Evolutionary conservation across 2,797 vertebrate genomes (phyloP).

Genomic region (Oryzias dopingdopingensis): DNA sequence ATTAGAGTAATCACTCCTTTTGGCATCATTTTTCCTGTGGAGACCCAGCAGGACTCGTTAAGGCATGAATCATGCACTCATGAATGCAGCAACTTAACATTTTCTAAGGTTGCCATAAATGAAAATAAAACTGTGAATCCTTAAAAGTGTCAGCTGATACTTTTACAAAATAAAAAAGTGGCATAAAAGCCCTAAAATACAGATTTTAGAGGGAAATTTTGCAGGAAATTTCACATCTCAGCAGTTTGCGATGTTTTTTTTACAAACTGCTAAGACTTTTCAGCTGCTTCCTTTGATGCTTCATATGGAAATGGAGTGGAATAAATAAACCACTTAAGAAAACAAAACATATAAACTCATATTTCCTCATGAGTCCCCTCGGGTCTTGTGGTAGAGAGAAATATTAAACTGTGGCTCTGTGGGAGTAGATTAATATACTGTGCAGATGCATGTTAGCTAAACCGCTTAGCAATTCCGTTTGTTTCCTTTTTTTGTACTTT

Average conservation of each 20-base stretch:
- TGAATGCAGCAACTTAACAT: neutral
- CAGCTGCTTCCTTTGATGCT: conserved; percentile 1
- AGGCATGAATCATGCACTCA: conserved; percentile 5
- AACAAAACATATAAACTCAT: conserved; percentile 3
- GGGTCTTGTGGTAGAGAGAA: conserved; percentile 8
- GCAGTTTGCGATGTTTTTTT: neutral
- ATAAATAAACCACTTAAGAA: conserved; percentile 5
- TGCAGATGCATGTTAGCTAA: neutral
- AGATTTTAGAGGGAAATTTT: too few species aligned
- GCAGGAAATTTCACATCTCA: too few species aligned
- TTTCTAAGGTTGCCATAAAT: neutral
- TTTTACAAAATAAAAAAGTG: neutral
- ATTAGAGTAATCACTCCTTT: conserved; percentile 32
- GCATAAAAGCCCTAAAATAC: neutral
- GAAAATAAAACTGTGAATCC: neutral
- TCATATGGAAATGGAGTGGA: conserved; percentile 1
- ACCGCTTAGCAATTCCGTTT: conserved; percentile 3
- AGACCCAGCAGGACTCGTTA: conserved; percentile 5
- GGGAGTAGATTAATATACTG: conserved; percentile 11
- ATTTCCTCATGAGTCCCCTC: neutral
- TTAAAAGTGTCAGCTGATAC: too few species aligned
- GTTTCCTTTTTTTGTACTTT: neutral
- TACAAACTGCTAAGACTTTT: neutral
- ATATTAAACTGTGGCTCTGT: conserved; percentile 5
- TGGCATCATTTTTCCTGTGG: conserved; percentile 23